Evolutionary conservation across 2,113 vertebrate genomes (phyloP).

Genomic region (Bubo scandiacus): DNA sequence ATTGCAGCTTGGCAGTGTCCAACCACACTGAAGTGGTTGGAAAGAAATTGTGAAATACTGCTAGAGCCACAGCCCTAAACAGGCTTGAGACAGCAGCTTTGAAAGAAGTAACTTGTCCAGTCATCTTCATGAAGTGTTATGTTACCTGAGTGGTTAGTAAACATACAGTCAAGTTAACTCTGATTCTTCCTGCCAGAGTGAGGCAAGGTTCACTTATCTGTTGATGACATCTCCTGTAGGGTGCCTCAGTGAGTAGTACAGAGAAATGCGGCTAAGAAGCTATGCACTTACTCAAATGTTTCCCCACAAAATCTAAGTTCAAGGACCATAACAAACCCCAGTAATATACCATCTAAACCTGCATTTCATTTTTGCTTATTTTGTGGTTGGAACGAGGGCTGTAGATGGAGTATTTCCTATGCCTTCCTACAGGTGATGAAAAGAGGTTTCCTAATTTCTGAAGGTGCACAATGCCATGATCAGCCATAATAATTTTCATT

Average conservation of each 20-base stretch:
- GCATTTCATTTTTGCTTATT: background rate
- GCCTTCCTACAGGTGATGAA: background rate
- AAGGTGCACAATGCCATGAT: background rate
- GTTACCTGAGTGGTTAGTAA: background rate
- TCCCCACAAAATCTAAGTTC: background rate
- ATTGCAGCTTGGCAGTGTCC: background rate
- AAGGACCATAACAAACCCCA: background rate
- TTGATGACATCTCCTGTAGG: background rate
- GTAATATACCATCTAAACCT: background rate
- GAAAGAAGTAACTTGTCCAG: background rate
- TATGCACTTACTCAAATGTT: background rate
- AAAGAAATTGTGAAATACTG: background rate
- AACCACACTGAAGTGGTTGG: background rate
- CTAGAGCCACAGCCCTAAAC: background rate
- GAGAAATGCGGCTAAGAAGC: background rate
- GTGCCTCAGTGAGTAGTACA: background rate
- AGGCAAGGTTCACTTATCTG: background rate
- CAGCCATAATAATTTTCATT: background rate
- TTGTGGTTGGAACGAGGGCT: background rate
- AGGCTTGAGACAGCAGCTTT: background rate
- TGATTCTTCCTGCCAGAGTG: background rate
- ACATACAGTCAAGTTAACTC: background rate
- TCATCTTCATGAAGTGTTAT: background rate
- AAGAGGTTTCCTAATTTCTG: background rate
- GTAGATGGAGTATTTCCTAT: background rate